A percentile compares a stretch with the other conserved stretches of the same genome.
phyloP scores from a whole-genome alignment of 2,888 invertebrate species.

The Cephus pygmeus region DNA sequence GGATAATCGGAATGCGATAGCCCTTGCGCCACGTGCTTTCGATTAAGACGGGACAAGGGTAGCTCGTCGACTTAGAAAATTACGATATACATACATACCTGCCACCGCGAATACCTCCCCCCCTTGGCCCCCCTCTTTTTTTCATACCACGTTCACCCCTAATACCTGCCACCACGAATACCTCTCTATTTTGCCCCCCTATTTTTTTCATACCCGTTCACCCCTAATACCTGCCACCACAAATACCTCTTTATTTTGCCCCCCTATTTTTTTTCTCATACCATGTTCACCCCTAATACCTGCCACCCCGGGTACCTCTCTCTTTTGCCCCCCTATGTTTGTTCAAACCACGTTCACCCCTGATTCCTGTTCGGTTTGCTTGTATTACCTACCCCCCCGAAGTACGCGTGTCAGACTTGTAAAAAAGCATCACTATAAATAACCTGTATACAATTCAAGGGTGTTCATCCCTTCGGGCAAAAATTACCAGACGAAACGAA shows the following conservation, averaged over 20 bases:
- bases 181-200: too few relatives aligned
- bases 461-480: neutral
- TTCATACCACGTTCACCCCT: too few relatives aligned
- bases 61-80: neutral
- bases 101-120: too few relatives aligned
- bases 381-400: neutral
- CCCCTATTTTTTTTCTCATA: too few relatives aligned
- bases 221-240: neutral
- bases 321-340: too few relatives aligned
- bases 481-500: neutral
- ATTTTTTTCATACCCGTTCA: neutral
- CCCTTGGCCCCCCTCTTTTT: too few relatives aligned
- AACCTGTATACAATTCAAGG: neutral
- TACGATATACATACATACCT: neutral
- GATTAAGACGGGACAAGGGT: neutral
- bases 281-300: too few relatives aligned
- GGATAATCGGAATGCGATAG: conserved; percentile 6
- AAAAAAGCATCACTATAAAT: neutral
- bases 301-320: too few relatives aligned
- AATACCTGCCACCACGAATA: too few relatives aligned
- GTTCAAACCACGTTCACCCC: neutral
- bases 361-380: neutral
- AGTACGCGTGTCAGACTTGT: neutral
- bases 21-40: neutral
- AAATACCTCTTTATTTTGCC: neutral